Percentiles rank a stretch among this genome's conserved stretches.
These are phyloP conservation scores for Pelosia muscerda DNA, from an alignment of 2,888 invertebrate species.

Conservation along the genomic window DNA sequence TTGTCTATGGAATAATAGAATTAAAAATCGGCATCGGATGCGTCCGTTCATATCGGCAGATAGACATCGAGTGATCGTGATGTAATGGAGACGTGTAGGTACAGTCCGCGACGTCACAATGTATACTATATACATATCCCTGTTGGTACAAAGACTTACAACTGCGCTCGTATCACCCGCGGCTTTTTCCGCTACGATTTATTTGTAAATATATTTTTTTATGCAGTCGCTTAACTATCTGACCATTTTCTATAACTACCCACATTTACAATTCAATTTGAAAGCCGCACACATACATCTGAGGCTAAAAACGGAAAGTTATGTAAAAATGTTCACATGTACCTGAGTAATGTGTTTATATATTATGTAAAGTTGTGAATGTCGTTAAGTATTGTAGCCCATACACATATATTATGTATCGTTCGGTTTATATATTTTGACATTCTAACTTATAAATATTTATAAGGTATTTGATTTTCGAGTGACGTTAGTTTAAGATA, in stretches of 20 bases:
- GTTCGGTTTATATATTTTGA: conserved; percentile 49
- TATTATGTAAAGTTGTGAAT: conserved; percentile 53
- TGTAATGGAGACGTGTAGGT: conserved; percentile 23
- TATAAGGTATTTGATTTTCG: conserved; percentile 52
- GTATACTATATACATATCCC: conserved; percentile 71
- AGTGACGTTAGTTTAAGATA: conserved; percentile 44
- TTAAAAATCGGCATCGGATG: conserved; percentile 15
- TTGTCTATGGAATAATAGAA: neutral
- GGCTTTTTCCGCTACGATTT: conserved; percentile 68
- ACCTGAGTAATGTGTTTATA: conserved; percentile 55
- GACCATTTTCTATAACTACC: conserved; percentile 33
- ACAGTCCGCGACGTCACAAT: conserved; percentile 59
- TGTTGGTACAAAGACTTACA: conserved; percentile 75
- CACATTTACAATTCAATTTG: conserved; percentile 39
- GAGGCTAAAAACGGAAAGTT: conserved; percentile 45
- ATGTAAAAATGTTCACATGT: conserved; percentile 54
- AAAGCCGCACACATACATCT: conserved; percentile 13
- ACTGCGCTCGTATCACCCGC: conserved; percentile 73
- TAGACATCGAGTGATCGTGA: conserved; percentile 22
- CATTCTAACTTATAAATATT: conserved; percentile 52
- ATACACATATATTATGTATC: conserved; percentile 46
- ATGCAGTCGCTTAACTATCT: conserved; percentile 51
- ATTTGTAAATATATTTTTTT: conserved; percentile 75
- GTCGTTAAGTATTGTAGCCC: conserved; percentile 52
- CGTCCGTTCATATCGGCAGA: conserved; percentile 24